A percentile compares a stretch with the other conserved stretches of the same genome.
These are phyloP conservation scores for Rostratula benghalensis DNA, from an alignment of 2,113 vertebrate species.

Conservation along the genomic window DNA sequence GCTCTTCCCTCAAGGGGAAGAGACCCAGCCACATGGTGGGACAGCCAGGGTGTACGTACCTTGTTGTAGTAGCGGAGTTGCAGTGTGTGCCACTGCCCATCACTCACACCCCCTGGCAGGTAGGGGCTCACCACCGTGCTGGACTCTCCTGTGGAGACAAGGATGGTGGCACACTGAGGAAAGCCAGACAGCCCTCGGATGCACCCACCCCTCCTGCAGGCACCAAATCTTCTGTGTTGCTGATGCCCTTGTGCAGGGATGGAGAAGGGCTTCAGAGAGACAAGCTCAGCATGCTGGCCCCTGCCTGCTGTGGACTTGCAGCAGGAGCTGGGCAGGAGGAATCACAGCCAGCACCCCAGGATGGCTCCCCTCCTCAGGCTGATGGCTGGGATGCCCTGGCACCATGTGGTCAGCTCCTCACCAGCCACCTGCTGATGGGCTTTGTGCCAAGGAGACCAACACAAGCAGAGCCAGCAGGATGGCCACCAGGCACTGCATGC, in stretches of 20 bases:
- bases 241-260: rapidly evolving
- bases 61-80: conserved; percentile 97
- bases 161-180: neutral
- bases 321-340: neutral
- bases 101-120: conserved; percentile 89
- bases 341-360: neutral
- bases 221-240: rapidly evolving
- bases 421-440: neutral
- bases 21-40: rapidly evolving
- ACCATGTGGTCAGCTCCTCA: rapidly evolving
- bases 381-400: neutral
- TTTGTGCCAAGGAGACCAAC: neutral
- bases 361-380: neutral
- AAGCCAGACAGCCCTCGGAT: rapidly evolving
- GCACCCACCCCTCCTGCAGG: rapidly evolving
- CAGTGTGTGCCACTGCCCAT: conserved; percentile 94
- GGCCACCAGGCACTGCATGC: rapidly evolving
- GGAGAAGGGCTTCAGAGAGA: neutral
- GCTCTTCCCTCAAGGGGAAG: rapidly evolving
- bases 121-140: conserved; percentile 94
- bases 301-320: neutral
- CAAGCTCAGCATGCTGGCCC: rapidly evolving
- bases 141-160: conserved; percentile 83
- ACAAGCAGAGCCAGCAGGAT: neutral
- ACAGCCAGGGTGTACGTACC: conserved; percentile 66